Evolutionary conservation across 2,888 invertebrate species (phyloP), one percentile per base, ranked within the genome.

Genomic region (Drosophila testacea): DNA sequence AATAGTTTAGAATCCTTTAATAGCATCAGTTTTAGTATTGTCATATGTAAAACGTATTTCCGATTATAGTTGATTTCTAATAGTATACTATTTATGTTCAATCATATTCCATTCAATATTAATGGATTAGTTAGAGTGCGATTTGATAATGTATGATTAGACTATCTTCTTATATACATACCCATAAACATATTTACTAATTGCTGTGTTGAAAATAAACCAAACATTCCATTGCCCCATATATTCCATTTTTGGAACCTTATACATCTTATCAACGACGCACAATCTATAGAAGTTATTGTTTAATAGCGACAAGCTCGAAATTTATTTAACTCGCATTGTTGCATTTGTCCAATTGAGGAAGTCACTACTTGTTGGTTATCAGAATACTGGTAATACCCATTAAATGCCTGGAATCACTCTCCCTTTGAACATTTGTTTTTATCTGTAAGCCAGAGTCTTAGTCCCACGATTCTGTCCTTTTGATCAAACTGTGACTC

Each of bases 321-420:
- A 10, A 34, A 44, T 27, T 42, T 1, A 55, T 34, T 34, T 22
- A 34, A 6, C 22, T 6, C 27, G 4, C 10, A 27, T 16, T 52
- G 28, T 68, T 51, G 34, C 52, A 50, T 30, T 36, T 10, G 30
- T n/a, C 3, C 27, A 28, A 59, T 50, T n/a, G 46, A 70, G 60
- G 65, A 71, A 56, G 27, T 41, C 10, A n/a, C 10, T 57, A 77
- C 46, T 71, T 71, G 13, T 9, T 30, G n/a, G 30, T 51, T 73
- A 62, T 69, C 69, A 41, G n/a, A 4, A 48, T 47, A 46, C 41
- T 7, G 7, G 0, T 27, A 32, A 57, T 22, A 6, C 16, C 62
- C 13, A 36, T 32, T 30, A 32, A 50, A 34, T 54, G 32, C 2
- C 34, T 16, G 41, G 11, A 44, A 52, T 46, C 51, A 7, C 6